These are phyloP conservation scores for Oreortyx pictus DNA, from an alignment of 2,797 vertebrate species.

Conservation along the genomic window DNA sequence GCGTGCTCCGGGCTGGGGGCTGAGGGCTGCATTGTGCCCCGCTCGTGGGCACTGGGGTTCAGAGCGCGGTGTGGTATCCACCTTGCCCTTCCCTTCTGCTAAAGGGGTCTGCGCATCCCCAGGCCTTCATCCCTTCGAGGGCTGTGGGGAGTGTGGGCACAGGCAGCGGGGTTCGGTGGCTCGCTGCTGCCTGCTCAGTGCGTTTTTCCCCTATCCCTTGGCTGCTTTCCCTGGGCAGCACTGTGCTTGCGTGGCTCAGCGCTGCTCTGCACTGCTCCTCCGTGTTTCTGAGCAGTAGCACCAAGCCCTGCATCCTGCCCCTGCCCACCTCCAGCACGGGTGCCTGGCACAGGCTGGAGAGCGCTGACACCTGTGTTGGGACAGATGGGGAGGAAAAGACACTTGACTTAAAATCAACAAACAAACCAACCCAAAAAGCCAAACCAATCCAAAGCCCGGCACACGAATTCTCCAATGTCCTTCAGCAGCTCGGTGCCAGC, in stretches of 20 bases:
- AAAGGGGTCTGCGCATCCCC: accelerated
- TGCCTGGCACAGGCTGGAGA: accelerated
- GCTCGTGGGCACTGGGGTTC: accelerated
- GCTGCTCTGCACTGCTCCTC: background rate
- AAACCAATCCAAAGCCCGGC: background rate
- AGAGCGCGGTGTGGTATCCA: accelerated
- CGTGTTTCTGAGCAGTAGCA: accelerated
- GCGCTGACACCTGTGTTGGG: accelerated
- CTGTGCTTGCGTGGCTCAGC: accelerated
- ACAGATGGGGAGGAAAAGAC: background rate
- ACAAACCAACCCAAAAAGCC: no score
- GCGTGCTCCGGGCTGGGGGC: background rate
- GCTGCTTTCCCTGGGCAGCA: accelerated
- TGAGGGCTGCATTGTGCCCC: background rate
- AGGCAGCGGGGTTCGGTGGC: background rate
- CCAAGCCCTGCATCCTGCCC: background rate
- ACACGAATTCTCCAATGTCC: background rate
- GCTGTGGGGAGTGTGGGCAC: background rate
- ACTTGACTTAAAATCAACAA: background rate
- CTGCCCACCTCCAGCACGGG: background rate
- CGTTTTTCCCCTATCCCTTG: no score
- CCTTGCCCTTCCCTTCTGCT: background rate
- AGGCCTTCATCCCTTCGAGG: background rate
- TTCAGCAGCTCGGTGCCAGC: background rate
- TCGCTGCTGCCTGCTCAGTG: accelerated